Percentiles rank a stretch among this genome's conserved stretches.
phyloP scores from a whole-genome alignment of 2,113 vertebrate species.

The Pedetes capensis region DNA sequence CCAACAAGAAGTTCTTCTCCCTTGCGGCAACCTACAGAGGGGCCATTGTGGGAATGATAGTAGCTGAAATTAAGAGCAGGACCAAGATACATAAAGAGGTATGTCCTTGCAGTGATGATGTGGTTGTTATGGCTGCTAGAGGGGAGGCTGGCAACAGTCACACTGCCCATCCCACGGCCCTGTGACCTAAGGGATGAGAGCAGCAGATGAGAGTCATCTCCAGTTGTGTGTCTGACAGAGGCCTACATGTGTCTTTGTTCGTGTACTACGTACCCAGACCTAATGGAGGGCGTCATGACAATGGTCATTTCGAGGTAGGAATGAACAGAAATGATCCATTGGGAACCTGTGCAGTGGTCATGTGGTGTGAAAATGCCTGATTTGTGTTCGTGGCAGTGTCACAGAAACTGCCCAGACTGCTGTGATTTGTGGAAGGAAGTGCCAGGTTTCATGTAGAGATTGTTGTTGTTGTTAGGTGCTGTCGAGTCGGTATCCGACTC shows the following conservation, averaged over 20 bases:
- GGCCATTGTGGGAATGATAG: conserved; percentile 98
- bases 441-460: background rate
- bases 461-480: too few species aligned
- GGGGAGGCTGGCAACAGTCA: fast-evolving
- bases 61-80: conserved; percentile 98
- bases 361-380: background rate
- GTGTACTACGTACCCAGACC: background rate
- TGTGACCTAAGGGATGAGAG: background rate
- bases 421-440: background rate
- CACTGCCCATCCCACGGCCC: background rate
- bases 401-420: background rate
- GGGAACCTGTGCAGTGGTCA: background rate
- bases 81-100: conserved; percentile 99
- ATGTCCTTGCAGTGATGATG: background rate
- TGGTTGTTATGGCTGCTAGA: background rate
- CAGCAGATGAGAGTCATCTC: fast-evolving
- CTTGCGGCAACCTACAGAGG: conserved; percentile 96
- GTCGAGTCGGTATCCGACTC: too few species aligned
- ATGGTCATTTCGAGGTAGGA: background rate
- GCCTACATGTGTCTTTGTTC: background rate
- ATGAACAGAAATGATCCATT: background rate
- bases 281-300: background rate
- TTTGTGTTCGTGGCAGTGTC: background rate
- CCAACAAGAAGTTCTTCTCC: conserved; percentile 99
- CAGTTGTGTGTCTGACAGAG: background rate